Percentiles rank a stretch among this genome's conserved stretches.
phyloP scores from a whole-genome alignment of 2,888 invertebrate genomes.

The Elysia crispata region DNA sequence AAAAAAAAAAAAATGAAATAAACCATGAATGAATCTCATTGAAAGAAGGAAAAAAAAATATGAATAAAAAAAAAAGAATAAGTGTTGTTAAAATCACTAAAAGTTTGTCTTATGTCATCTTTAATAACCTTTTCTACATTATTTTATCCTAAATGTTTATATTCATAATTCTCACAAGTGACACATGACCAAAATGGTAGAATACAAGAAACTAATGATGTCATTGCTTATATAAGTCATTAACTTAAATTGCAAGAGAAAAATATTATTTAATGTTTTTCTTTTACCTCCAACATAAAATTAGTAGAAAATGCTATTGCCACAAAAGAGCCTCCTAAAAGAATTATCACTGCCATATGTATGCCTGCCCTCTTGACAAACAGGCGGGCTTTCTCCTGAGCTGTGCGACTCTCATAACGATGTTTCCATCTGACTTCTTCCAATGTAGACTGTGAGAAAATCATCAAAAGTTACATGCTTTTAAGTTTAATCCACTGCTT shows the following conservation, averaged over 20 bases:
- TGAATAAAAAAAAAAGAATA: no score
- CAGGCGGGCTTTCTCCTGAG: slow-evolving; percentile 82
- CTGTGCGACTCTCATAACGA: slow-evolving; percentile 69
- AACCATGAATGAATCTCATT: not conserved
- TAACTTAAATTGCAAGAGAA: no score
- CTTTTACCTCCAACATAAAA: slow-evolving; percentile 62
- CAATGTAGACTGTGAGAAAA: slow-evolving; percentile 15
- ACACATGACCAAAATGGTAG: not conserved
- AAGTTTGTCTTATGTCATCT: no score
- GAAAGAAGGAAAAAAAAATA: slow-evolving; percentile 16
- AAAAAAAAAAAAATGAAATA: not conserved
- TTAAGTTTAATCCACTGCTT: no score
- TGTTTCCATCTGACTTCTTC: slow-evolving; percentile 33
- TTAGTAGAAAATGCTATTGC: slow-evolving; percentile 75
- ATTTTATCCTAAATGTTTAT: no score
- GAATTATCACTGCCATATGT: slow-evolving; percentile 84
- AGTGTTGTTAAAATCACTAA: no score
- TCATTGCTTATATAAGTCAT: no score
- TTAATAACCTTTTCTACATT: no score
- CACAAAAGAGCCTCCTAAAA: slow-evolving; percentile 79
- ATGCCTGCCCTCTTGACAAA: slow-evolving; percentile 84
- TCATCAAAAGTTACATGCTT: no score
- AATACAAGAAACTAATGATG: not conserved
- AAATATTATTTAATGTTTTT: no score
- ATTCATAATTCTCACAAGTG: not conserved